phyloP scores from a whole-genome alignment of 2,113 vertebrate genomes.

The Clarias gariepinus region DNA sequence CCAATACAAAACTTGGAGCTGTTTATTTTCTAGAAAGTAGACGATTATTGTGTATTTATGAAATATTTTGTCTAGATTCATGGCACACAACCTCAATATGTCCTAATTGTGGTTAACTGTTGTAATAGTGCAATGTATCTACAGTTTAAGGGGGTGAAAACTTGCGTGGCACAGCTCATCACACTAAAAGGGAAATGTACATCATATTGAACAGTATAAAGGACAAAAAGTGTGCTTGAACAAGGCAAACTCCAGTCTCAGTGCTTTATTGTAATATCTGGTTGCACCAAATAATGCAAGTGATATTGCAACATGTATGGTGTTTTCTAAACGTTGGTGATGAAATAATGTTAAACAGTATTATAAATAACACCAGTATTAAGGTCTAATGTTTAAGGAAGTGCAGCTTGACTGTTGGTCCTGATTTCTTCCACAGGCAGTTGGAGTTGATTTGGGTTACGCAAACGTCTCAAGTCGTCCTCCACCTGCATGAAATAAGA shows the following conservation, averaged over 20 bases:
- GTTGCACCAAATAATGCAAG: slow-evolving; percentile 31
- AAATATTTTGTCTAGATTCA: not conserved
- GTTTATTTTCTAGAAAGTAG: not conserved
- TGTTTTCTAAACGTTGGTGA: not conserved
- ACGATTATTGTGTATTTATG: not conserved
- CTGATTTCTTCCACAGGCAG: slow-evolving; percentile 77
- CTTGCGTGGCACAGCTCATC: not conserved
- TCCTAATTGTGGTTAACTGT: not conserved
- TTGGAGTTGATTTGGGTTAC: slow-evolving; percentile 72
- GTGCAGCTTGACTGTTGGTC: slow-evolving; percentile 21
- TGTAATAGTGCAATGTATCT: not conserved
- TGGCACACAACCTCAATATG: not conserved
- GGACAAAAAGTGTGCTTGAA: not conserved
- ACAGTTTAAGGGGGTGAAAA: not conserved
- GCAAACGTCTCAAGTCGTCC: slow-evolving; percentile 78
- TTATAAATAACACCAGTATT: slow-evolving; percentile 16
- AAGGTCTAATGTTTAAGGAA: slow-evolving; percentile 24
- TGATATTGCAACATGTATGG: slow-evolving; percentile 33
- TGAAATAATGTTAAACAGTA: slow-evolving; percentile 16
- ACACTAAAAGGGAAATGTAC: not conserved
- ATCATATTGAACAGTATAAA: not conserved
- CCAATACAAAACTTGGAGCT: not conserved
- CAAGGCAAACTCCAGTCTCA: not conserved
- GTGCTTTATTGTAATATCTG: slow-evolving; percentile 46
- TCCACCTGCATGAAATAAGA: slow-evolving; percentile 72